phyloP scores from a whole-genome alignment of 2,113 vertebrate species.

The Oophaga pumilio region DNA sequence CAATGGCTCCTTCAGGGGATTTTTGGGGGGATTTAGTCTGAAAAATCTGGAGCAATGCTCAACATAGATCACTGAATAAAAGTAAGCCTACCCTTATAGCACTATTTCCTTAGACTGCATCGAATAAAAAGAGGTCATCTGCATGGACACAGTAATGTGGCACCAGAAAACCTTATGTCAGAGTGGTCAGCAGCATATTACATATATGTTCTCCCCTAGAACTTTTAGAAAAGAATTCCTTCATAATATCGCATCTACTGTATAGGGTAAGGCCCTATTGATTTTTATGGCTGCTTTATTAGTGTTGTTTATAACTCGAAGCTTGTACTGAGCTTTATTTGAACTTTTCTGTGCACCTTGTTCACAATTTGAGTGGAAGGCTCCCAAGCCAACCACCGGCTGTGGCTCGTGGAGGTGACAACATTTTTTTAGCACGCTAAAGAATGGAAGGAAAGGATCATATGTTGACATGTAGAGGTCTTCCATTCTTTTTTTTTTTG shows the following conservation, averaged over 20 bases:
- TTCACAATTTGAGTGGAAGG: neutral
- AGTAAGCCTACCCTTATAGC: neutral
- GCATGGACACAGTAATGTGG: neutral
- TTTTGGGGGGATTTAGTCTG: too few relatives aligned
- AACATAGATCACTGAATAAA: too few relatives aligned
- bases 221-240: too few relatives aligned
- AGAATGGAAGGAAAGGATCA: too few relatives aligned
- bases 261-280: neutral
- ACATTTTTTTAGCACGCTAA: too few relatives aligned
- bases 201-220: too few relatives aligned
- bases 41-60: too few relatives aligned
- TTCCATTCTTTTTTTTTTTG: neutral
- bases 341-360: neutral
- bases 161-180: neutral
- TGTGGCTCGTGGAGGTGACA: too few relatives aligned
- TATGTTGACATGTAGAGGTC: neutral
- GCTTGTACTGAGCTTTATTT: neutral
- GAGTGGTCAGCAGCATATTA: too few relatives aligned
- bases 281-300: neutral
- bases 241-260: neutral
- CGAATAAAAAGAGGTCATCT: neutral
- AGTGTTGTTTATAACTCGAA: neutral
- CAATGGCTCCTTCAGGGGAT: too few relatives aligned
- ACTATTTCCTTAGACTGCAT: neutral
- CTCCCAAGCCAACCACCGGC: too few relatives aligned